phyloP scores from a whole-genome alignment of 1,140 invertebrate species.

The Drosophila funebris region DNA sequence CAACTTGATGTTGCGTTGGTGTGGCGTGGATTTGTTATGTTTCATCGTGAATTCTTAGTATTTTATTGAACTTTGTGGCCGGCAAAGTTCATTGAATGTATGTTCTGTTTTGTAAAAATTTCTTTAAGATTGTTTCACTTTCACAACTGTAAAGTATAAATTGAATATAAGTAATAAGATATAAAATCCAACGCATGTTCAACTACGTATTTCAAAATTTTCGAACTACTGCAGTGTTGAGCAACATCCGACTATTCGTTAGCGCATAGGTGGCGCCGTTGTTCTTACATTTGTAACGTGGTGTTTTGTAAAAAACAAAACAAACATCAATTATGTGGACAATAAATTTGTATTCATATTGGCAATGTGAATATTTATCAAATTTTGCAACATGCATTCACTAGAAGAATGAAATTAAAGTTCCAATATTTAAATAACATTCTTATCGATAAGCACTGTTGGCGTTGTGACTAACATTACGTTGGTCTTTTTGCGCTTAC shows the following conservation, averaged over 20 bases:
- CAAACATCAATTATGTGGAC: too few species aligned
- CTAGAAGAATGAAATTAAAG: background rate
- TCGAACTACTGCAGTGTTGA: conserved; percentile 10
- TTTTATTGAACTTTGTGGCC: conserved; percentile 24
- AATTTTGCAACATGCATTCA: background rate
- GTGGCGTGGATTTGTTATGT: background rate
- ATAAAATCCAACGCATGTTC: conserved; percentile 9
- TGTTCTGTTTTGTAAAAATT: conserved; percentile 7
- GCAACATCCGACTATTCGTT: background rate
- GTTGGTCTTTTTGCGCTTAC: conserved; percentile 15
- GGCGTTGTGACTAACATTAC: background rate
- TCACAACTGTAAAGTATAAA: conserved; percentile 25
- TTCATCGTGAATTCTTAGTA: conserved; percentile 15
- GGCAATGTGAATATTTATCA: too few species aligned
- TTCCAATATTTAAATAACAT: background rate
- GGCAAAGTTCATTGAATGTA: conserved; percentile 24
- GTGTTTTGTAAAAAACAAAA: too few species aligned
- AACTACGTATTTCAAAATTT: background rate
- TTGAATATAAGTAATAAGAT: conserved; percentile 7
- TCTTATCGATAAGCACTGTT: background rate
- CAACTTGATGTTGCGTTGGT: conserved; percentile 11
- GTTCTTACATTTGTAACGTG: background rate
- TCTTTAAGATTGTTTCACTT: conserved; percentile 8
- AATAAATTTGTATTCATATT: too few species aligned
- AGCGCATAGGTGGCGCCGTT: conserved; percentile 5